Evolutionary conservation across 2,888 invertebrate species (phyloP), one percentile per base, ranked within the genome.

Genomic region (Leucophenga montana): DNA sequence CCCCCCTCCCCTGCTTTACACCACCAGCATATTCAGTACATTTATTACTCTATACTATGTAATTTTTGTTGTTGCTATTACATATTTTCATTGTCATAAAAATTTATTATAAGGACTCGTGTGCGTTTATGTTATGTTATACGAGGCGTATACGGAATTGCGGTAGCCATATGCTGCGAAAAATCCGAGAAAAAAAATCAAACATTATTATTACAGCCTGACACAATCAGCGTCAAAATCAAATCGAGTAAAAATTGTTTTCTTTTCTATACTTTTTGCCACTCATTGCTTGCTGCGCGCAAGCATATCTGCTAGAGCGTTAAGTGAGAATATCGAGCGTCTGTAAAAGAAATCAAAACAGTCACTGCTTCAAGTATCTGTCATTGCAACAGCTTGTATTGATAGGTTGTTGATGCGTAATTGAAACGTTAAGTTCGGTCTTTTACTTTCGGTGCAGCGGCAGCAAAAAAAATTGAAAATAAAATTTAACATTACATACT

Each of bases 361-460:
- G 48, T 64, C 46, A 61, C 39, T 39, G 39, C 64, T 68, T 2
- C 78, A 78, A 79, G 78, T 79, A 82, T 84, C 79, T 85, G 85
- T 80, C 84, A 75, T 71, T 72, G 85, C 74, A 77, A 82, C 83
- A 83, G 84, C 85, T 83, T 80, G 85, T 80, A 82, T 80, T 83
- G 83, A 83, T 84, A 79, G 83, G 82, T 83, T 73, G 77, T 84
- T 83, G 83, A 83, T 85, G 85, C 79, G 85, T 83, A 83, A 83
- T 83, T 83, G 83, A 83, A 85, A 83, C 84, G 84, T 84, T 75
- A 82, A 84, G 77, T 82, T 84, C 71, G 70, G 72, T 71, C 66
- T 72, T 73, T 72, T 44, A 18, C 39, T 72, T 73, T 69, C 66
- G 56, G 64, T 48, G 13, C 14, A 3, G 27, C 39, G 16, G 14